A percentile compares a stretch with the other conserved stretches of the same genome.
These are phyloP conservation scores for Eulemur albifrons DNA, from an alignment of 2,797 vertebrate genomes.

Conservation along the genomic window DNA sequence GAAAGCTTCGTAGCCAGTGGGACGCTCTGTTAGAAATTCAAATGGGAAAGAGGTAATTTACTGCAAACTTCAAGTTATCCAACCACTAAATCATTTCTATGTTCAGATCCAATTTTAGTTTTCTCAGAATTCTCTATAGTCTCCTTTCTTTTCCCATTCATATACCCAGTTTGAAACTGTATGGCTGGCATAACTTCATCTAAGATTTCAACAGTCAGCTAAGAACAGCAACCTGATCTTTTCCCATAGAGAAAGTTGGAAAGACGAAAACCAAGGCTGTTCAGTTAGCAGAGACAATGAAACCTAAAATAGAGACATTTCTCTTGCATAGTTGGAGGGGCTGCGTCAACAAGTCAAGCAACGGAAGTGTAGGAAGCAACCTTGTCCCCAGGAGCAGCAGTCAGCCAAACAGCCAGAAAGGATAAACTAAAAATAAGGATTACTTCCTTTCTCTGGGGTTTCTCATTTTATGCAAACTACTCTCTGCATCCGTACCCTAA, in stretches of 20 bases:
- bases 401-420: constrained; percentile 21
- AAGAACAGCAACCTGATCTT: neutral
- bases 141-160: neutral
- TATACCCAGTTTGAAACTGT: neutral
- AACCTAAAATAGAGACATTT: neutral
- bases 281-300: constrained; percentile 19
- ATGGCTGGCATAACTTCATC: neutral
- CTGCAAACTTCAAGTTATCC: neutral
- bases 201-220: neutral
- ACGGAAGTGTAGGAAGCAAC: neutral
- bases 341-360: neutral
- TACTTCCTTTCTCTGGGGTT: constrained; percentile 21
- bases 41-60: neutral
- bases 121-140: neutral
- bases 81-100: constrained; percentile 19
- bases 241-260: neutral
- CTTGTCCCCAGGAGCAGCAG: neutral
- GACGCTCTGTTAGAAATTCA: neutral
- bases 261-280: neutral
- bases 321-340: neutral
- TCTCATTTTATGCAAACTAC: constrained; percentile 32
- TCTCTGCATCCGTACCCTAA: neutral
- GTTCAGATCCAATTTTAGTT: neutral
- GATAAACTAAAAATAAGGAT: constrained; percentile 56
- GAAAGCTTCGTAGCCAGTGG: neutral